Percentiles rank a stretch among this genome's conserved stretches.
Conservation (phyloP, 2,113 vertebrate genomes). For the Odocoileus virginianus region DNA sequence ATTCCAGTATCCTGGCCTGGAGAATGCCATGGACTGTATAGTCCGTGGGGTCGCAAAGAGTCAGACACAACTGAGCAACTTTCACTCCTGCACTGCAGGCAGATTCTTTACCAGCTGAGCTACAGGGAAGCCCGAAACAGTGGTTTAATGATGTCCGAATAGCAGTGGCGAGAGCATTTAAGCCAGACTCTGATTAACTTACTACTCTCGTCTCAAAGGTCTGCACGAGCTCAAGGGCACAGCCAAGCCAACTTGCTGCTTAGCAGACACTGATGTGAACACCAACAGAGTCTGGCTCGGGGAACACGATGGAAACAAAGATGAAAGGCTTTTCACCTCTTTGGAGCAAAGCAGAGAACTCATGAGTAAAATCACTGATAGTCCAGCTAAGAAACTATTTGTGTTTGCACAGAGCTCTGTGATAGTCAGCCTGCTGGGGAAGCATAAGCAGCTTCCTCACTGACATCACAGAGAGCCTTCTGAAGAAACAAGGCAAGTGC, state of each 20-base stretch:
- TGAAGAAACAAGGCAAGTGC: neutral
- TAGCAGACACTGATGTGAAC: neutral
- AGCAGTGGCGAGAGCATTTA: neutral
- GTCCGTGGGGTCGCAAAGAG: neutral
- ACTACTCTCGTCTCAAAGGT: neutral
- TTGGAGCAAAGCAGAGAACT: neutral
- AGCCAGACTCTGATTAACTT: neutral
- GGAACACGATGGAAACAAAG: neutral
- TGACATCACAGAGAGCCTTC: neutral
- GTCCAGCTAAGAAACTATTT: neutral
- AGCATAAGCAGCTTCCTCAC: neutral
- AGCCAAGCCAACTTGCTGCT: neutral
- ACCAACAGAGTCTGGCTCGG: neutral
- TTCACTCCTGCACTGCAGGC: neutral
- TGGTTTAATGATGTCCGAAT: slow-evolving; percentile 3
- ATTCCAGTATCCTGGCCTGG: neutral
- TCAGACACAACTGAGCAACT: neutral
- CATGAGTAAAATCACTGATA: neutral
- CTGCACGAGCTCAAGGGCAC: neutral
- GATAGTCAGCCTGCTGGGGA: neutral
- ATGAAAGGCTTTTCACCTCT: neutral
- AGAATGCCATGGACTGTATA: neutral
- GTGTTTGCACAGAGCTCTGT: neutral
- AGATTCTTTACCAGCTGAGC: neutral
- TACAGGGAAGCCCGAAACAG: neutral